phyloP scores from a whole-genome alignment of 2,888 invertebrate species.

The Rhimphoctona megacephalus region DNA sequence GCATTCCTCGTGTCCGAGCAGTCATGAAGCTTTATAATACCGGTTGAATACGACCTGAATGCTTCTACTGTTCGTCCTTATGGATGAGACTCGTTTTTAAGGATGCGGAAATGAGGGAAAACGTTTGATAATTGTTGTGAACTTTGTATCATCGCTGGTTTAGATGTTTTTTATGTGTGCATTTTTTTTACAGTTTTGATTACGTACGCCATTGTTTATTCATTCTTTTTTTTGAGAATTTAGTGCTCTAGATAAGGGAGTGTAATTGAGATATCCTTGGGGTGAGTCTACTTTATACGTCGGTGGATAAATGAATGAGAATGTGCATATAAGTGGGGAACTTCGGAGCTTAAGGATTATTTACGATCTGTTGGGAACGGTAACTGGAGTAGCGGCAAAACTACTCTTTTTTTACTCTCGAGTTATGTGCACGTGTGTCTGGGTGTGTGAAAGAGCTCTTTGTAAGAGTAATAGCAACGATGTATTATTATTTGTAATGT shows the following conservation, averaged over 20 bases:
- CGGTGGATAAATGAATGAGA: not conserved
- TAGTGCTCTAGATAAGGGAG: not conserved
- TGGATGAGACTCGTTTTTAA: not conserved
- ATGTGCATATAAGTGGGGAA: not conserved
- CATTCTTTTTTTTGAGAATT: not conserved
- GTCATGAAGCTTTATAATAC: not conserved
- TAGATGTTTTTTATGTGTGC: not conserved
- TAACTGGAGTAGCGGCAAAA: slow-evolving; percentile 19
- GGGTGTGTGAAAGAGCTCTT: not conserved
- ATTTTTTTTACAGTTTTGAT: not conserved
- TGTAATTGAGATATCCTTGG: not conserved
- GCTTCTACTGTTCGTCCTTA: not conserved
- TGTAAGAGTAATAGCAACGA: not conserved
- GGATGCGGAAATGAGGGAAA: not conserved
- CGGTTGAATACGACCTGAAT: not conserved
- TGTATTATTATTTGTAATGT: not conserved
- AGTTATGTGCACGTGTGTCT: not conserved
- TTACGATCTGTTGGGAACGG: slow-evolving; percentile 8
- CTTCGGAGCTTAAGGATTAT: slow-evolving; percentile 10
- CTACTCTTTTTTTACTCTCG: not conserved
- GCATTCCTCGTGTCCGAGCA: slow-evolving; percentile 39
- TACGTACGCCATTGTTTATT: not conserved
- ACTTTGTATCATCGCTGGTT: not conserved
- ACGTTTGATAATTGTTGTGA: not conserved
- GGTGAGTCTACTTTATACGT: not conserved